phyloP scores from a whole-genome alignment of 2,113 vertebrate species.

The Grammomys dolichurus region DNA sequence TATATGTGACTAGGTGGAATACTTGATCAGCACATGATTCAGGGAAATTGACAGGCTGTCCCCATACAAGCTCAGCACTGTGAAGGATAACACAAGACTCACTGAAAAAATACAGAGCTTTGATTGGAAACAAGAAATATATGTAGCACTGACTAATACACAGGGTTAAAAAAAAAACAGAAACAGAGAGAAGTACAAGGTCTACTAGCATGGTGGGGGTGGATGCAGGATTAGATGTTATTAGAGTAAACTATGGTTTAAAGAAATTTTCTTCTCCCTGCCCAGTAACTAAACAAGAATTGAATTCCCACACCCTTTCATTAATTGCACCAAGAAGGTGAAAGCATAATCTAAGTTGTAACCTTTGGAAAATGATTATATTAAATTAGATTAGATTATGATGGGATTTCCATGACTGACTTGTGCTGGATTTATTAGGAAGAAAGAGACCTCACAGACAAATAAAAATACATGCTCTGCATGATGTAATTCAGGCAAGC shows the following conservation, averaged over 20 bases:
- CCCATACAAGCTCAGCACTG: neutral
- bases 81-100: neutral
- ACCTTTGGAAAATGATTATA: neutral
- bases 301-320: neutral
- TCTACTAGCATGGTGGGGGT: neutral
- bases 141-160: neutral
- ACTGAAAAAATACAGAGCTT: neutral
- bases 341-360: neutral
- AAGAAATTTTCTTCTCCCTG: neutral
- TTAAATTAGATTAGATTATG: neutral
- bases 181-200: too few species aligned
- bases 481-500: neutral
- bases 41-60: neutral
- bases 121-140: neutral
- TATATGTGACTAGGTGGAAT: neutral
- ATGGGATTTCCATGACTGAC: neutral
- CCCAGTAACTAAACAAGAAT: neutral
- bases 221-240: too few species aligned
- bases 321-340: neutral
- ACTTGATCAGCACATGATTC: neutral
- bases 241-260: neutral
- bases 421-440: neutral
- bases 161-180: too few species aligned
- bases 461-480: neutral
- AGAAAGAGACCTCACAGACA: neutral